These are phyloP conservation scores for Paratilapia polleni DNA, from an alignment of 2,113 vertebrate species.

Conservation along the genomic window DNA sequence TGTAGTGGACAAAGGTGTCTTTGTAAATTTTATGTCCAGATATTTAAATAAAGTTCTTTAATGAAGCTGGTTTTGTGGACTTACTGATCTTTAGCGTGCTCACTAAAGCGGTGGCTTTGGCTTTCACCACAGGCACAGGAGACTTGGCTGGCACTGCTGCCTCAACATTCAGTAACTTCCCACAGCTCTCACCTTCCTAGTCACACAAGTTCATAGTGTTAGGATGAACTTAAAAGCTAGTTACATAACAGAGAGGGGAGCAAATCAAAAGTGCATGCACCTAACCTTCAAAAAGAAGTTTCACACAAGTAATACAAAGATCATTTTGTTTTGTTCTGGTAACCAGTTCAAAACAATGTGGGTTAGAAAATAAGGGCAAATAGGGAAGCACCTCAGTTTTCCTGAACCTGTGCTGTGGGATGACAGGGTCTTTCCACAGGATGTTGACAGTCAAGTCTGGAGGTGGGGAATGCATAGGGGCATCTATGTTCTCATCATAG, in stretches of 20 bases:
- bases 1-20: neutral
- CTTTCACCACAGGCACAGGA: conserved; percentile 86
- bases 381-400: conserved; percentile 81
- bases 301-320: neutral
- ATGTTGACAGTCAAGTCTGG: conserved; percentile 82
- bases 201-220: conserved; percentile 36
- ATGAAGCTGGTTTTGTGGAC: conserved; percentile 45
- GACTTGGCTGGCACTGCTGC: conserved; percentile 68
- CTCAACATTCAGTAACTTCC: conserved; percentile 49
- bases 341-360: neutral
- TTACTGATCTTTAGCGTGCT: conserved; percentile 94
- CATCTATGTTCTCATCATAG: conserved; percentile 89
- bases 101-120: conserved; percentile 94
- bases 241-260: neutral
- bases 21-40: neutral
- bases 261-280: neutral
- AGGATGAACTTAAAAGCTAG: conserved; percentile 7
- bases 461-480: conserved; percentile 89
- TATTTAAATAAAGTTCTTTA: neutral
- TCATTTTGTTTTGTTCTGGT: neutral
- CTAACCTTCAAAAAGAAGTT: neutral
- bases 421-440: conserved; percentile 89
- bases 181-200: conserved; percentile 84
- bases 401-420: conserved; percentile 89
- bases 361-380: neutral